Evolutionary conservation across 2,113 vertebrate genomes (phyloP).

Genomic region (Antigone vipio): DNA sequence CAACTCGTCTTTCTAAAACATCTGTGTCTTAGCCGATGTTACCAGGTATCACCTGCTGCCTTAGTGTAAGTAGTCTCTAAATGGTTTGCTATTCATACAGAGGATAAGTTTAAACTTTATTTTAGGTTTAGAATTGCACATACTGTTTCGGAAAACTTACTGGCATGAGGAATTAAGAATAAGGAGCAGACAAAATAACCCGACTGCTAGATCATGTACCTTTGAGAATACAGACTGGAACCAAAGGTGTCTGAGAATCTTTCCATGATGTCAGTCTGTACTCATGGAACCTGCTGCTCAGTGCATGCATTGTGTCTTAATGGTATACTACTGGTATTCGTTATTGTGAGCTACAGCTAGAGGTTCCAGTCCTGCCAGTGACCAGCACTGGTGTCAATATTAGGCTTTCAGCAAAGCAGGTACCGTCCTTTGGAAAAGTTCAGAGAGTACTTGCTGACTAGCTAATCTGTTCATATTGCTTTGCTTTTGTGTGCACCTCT

Average conservation of each 20-base stretch:
- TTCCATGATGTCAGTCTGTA: not conserved
- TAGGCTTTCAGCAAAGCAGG: not conserved
- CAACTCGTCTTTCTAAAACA: conserved; percentile 79
- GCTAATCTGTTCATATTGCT: not conserved
- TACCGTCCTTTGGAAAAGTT: not conserved
- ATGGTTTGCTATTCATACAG: not conserved
- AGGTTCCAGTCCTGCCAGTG: not conserved
- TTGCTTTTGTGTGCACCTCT: not conserved
- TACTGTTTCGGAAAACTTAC: not conserved
- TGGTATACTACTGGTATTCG: not conserved
- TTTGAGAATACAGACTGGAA: not conserved
- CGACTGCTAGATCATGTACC: not conserved
- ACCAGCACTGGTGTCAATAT: not conserved
- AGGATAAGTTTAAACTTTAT: not conserved
- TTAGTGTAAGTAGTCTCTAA: conserved; percentile 76
- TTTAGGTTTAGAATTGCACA: not conserved
- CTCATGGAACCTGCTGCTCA: not conserved
- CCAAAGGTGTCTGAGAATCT: not conserved
- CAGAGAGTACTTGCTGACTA: not conserved
- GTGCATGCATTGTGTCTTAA: fast-evolving
- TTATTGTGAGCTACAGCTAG: not conserved
- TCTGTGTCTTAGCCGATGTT: conserved; percentile 91
- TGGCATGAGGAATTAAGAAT: not conserved
- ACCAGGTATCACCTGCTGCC: conserved; percentile 86
- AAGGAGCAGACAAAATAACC: not conserved